Base-by-base conservation (phyloP, 2,888 invertebrate genomes). In the Cryptus armator region DNA sequence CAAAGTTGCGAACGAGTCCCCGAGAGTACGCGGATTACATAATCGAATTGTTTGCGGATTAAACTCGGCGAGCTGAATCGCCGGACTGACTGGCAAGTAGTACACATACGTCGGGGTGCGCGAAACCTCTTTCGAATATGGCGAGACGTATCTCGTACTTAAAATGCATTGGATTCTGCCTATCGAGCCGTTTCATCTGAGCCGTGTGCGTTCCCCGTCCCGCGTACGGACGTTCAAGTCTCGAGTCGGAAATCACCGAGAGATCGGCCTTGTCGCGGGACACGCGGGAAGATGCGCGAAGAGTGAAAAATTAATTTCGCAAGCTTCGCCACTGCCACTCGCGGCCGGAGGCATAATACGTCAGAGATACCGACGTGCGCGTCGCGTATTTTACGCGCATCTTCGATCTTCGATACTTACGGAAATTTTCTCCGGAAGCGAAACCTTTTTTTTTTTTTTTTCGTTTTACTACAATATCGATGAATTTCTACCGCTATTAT, bases 101-200 rank as follows among this genome's bases (percentile, higher is more conserved):
- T 64, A 9, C 62, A 7, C 56, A 19, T 29, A 43, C 16, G 43
- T 14, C 51, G 43, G 51, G 3, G 19, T 74, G 46, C 16, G 12
- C 24, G n/a, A 24, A 24, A 24, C 32, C 51, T 71, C 66, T 66
- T 78, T 81, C n/a, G 43, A 24, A 59, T 66, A 66, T 29, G 53
- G 44, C 67, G 70, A 70, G 78, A 78, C 78, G 78, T 83, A 83
- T 83, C 81, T 87, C 90, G 89, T 89, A 91, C 92, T 93, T 93
- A 93, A 93, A 93, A 93, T 93, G 92, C 93, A 93, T 93, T 90
- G 92, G 89, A 92, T 92, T 86, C 88, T 83, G 87, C 86, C 88
- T 93, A 93, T 93, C 92, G 89, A 86, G 76, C 86, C 88, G 88
- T 90, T 90, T 89, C 90, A 93, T 93, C 92, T 90, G 83, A 9